A percentile compares a stretch with the other conserved stretches of the same genome.
These are phyloP conservation scores for Pandemis cinnamomeana DNA, from an alignment of 2,888 invertebrate genomes.

Conservation along the genomic window DNA sequence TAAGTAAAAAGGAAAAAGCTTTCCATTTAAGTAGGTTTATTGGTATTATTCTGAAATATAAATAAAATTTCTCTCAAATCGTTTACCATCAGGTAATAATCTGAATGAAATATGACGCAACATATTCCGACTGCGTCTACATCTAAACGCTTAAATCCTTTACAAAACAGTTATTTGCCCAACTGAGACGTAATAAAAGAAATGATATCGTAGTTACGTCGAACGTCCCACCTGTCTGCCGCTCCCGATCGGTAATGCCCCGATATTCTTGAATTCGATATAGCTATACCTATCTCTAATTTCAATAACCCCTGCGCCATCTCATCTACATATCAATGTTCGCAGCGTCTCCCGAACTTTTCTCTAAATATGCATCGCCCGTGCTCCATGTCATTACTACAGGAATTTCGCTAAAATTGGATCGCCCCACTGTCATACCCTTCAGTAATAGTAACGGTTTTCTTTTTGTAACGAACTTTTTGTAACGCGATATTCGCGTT, in stretches of 20 bases:
- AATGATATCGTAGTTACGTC: conserved; percentile 37
- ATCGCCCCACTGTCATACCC: conserved; percentile 81
- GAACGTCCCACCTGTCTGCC: conserved; percentile 54
- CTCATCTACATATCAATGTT: conserved; percentile 83
- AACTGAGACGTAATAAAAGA: conserved; percentile 38
- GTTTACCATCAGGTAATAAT: conserved; percentile 18
- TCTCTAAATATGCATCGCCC: conserved; percentile 82
- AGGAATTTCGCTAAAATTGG: conserved; percentile 80
- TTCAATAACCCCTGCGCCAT: conserved; percentile 81
- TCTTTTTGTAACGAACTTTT: conserved; percentile 83
- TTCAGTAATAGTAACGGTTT: conserved; percentile 81
- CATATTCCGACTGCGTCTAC: conserved; percentile 11
- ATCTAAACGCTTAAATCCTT: conserved; percentile 26
- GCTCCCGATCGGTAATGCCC: conserved; percentile 63
- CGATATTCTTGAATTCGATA: conserved; percentile 72
- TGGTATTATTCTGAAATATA: neutral
- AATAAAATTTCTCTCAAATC: conserved; percentile 1
- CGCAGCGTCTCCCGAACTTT: conserved; percentile 77
- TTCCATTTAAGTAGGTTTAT: neutral
- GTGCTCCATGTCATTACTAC: conserved; percentile 81
- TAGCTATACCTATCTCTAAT: conserved; percentile 81
- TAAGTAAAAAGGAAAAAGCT: neutral
- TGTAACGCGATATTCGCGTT: conserved; percentile 81
- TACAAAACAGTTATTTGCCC: conserved; percentile 39
- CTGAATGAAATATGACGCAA: conserved; percentile 14